These are phyloP conservation scores for Thamnophis sirtalis DNA, from an alignment of 2,113 vertebrate genomes.

Conservation along the genomic window DNA sequence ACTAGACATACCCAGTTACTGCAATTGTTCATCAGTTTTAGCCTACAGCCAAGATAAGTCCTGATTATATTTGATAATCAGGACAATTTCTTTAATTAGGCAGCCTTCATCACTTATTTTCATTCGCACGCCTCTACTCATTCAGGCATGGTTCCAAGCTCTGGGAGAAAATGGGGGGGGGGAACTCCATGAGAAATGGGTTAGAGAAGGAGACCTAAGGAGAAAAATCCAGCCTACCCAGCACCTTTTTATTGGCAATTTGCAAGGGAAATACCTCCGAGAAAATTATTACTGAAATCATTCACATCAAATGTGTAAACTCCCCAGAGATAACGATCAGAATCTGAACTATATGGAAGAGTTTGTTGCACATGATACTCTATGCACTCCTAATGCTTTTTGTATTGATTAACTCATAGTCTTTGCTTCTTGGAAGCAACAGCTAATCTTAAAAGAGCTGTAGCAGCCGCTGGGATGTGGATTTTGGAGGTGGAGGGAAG, in stretches of 20 bases:
- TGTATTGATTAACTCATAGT: conserved; percentile 40
- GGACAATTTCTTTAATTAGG: conserved; percentile 8
- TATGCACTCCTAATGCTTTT: conserved; percentile 25
- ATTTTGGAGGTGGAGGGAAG: conserved; percentile 47
- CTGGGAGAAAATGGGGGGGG: conserved; percentile 16
- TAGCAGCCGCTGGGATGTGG: conserved; percentile 49
- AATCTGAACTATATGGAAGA: conserved; percentile 21
- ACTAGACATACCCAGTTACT: background rate
- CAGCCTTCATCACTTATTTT: conserved; percentile 23
- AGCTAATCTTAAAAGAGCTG: conserved; percentile 47
- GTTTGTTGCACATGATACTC: background rate
- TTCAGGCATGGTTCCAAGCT: conserved; percentile 27
- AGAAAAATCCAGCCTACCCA: background rate
- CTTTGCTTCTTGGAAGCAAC: conserved; percentile 28
- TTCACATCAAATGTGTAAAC: conserved; percentile 30
- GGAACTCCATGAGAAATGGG: conserved; percentile 19
- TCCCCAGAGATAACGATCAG: conserved; percentile 18
- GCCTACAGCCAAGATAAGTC: conserved; percentile 4
- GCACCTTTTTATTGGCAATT: conserved; percentile 31
- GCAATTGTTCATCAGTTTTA: background rate
- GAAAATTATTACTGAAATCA: conserved; percentile 34
- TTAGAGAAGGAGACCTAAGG: conserved; percentile 10
- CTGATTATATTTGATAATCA: conserved; percentile 5
- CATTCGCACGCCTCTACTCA: background rate
- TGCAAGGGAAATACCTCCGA: conserved; percentile 37